Evolutionary conservation across 2,888 invertebrate genomes (phyloP).

Genomic region (Eumerus sabulonum): DNA sequence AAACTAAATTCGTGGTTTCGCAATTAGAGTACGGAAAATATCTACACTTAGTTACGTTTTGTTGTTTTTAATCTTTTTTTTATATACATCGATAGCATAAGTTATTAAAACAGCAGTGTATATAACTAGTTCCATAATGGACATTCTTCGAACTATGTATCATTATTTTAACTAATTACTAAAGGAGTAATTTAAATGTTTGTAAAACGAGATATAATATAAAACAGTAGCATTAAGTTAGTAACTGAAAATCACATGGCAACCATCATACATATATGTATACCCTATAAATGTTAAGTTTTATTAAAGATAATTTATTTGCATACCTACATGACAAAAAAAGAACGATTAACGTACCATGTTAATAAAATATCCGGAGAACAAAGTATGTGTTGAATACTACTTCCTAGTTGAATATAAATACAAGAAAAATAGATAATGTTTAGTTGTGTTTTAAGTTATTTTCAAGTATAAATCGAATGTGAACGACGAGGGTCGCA

Average conservation of each 20-base stretch:
- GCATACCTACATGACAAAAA: constrained; percentile 5
- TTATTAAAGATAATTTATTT: constrained; percentile 61
- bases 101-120: too few species aligned
- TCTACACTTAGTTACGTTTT: too few species aligned
- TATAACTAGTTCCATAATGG: too few species aligned
- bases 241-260: constrained; percentile 41
- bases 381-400: not conserved
- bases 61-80: too few species aligned
- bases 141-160: constrained; percentile 7
- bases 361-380: too few species aligned
- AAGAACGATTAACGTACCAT: not conserved
- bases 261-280: constrained; percentile 57
- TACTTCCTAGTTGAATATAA: constrained; percentile 1
- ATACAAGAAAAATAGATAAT: constrained; percentile 5
- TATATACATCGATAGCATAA: too few species aligned
- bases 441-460: not conserved
- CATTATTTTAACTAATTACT: not conserved
- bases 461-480: too few species aligned
- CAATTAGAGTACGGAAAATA: not conserved
- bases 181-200: too few species aligned
- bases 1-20: not conserved
- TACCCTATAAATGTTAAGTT: constrained; percentile 64
- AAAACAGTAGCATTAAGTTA: constrained; percentile 53
- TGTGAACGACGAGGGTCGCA: too few species aligned
- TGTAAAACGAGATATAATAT: constrained; percentile 59